Evolutionary conservation across 1,140 invertebrate species (phyloP), one percentile per base, ranked within the genome.

Genomic region (Tenebrio molitor): DNA sequence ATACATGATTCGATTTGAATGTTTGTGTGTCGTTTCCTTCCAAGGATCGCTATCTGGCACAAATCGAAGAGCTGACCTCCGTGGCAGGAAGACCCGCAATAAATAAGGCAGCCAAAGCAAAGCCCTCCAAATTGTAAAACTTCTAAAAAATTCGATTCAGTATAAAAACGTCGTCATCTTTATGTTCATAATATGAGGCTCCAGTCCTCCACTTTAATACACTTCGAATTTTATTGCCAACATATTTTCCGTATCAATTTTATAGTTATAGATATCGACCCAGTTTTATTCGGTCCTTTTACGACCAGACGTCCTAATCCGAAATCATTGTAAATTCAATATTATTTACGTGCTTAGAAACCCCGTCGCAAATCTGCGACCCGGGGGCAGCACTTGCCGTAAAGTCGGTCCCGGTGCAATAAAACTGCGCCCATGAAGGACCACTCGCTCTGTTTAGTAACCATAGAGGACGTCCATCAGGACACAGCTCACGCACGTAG

Each of bases 401-500:
- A n/a, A n/a, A n/a, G n/a, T n/a, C n/a, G n/a, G n/a, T n/a, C n/a
- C n/a, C n/a, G 25, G 25, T 29, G 25, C 8, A 29, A 29, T 29
- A 29, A 29, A 29, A 29, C 3, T 29, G n/a, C 36, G 2, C 2
- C 36, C 12, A 12, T 2, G 5, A n/a, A 7, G n/a, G 5, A 39
- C 36, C 12, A 2, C 29, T 5, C 6, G n/a, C 5, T 39, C 36
- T 39, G 36, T 39, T 39, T 39, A 39, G 36, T 39, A 39, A 39
- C 12, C 36, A 39, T 7, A 39, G 36, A n/a, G 5, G 12, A 5
- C 12, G 62, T 29, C 63, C 62, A 53, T 62, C 62, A n/a, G 36
- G 34, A 73, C 46, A 19, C 70, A 39, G 63, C 34, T 72, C 70
- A 72, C 70, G 70, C 64, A 34, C 36, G 25, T 8, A 10, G 34